Evolutionary conservation across 2,113 vertebrate genomes (phyloP).

Genomic region (Trochalopteron elliotii): DNA sequence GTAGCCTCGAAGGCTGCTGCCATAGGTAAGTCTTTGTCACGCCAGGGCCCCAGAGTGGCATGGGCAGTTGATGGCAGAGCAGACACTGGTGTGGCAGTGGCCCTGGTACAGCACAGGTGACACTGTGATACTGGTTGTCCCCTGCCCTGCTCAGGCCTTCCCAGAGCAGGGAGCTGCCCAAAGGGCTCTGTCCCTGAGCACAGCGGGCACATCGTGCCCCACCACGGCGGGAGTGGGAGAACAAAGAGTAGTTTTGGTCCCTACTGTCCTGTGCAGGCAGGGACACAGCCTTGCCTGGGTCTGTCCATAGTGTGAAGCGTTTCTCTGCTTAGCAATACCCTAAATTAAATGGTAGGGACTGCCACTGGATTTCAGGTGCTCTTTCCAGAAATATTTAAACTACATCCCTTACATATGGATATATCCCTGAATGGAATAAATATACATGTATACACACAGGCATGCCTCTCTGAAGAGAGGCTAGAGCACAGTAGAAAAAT

Average conservation of each 20-base stretch:
- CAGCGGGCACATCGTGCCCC: rapidly evolving
- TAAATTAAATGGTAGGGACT: background rate
- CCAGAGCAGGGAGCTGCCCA: rapidly evolving
- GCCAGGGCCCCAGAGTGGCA: background rate
- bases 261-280: background rate
- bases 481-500: background rate
- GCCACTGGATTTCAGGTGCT: background rate
- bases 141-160: background rate
- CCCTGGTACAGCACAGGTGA: background rate
- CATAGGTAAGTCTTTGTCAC: background rate
- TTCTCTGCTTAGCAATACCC: background rate
- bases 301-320: background rate
- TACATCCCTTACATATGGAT: background rate
- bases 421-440: background rate
- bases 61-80: background rate
- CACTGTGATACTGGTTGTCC: background rate
- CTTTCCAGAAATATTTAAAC: background rate
- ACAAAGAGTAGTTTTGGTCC: background rate
- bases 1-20: background rate
- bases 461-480: background rate
- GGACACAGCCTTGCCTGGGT: background rate
- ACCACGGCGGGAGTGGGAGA: rapidly evolving
- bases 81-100: rapidly evolving
- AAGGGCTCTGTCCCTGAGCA: background rate
- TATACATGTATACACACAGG: rapidly evolving